Conservation (phyloP, 2,888 invertebrate species). For the Dyspetes luteomarginatus region DNA sequence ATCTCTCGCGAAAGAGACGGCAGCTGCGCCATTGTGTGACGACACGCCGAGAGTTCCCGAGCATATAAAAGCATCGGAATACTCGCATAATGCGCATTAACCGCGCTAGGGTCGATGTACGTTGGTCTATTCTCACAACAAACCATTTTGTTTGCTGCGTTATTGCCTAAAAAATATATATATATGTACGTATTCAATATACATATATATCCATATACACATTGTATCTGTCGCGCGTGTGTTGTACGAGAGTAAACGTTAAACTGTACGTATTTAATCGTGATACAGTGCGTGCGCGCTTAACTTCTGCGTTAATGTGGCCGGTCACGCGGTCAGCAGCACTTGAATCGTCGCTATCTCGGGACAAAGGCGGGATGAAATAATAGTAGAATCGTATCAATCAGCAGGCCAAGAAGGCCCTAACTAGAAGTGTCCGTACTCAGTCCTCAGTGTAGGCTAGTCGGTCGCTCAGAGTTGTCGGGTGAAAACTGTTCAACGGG, state of each 20-base stretch:
- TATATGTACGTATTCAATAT: no score
- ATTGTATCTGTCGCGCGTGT: not conserved
- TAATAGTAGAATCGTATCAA: slow-evolving; percentile 73
- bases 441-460: slow-evolving; percentile 84
- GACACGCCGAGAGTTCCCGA: slow-evolving; percentile 49
- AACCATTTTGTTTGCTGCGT: slow-evolving; percentile 50
- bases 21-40: slow-evolving; percentile 58
- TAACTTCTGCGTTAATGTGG: slow-evolving; percentile 53
- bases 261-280: slow-evolving; percentile 7
- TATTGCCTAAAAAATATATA: slow-evolving; percentile 9
- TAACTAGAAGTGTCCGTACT: slow-evolving; percentile 81
- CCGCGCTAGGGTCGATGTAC: slow-evolving; percentile 34
- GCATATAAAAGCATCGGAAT: slow-evolving; percentile 60
- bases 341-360: slow-evolving; percentile 61
- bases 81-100: slow-evolving; percentile 62
- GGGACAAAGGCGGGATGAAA: slow-evolving; percentile 76
- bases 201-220: not conserved
- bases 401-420: slow-evolving; percentile 72
- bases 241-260: no score
- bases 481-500: slow-evolving; percentile 8
- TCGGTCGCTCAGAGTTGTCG: slow-evolving; percentile 79
- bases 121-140: not conserved
- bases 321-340: slow-evolving; percentile 63
- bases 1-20: not conserved
- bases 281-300: slow-evolving; percentile 15